Evolutionary conservation across 1,140 invertebrate species (phyloP).

Genomic region (Marisa cornuarietis): DNA sequence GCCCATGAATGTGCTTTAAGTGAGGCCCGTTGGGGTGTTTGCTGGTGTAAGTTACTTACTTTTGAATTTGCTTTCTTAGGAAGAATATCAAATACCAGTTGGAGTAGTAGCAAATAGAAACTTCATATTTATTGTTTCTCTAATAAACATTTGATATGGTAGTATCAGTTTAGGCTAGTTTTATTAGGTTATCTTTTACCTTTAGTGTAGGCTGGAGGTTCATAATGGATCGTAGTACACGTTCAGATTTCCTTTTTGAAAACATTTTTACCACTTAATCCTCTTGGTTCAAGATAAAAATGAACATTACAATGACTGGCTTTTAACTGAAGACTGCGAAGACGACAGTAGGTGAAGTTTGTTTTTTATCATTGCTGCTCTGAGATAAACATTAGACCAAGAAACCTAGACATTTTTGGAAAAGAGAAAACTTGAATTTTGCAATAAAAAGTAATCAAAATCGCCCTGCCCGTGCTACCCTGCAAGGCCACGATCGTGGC

Average conservation of each 20-base stretch:
- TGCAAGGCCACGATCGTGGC: no score
- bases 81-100: not conserved
- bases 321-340: no score
- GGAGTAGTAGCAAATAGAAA: not conserved
- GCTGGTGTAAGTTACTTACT: conserved; percentile 45
- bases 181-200: not conserved
- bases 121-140: not conserved
- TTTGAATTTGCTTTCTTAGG: not conserved
- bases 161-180: not conserved
- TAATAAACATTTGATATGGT: not conserved
- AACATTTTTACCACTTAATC: not conserved
- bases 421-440: no score
- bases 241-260: no score
- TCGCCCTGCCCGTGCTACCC: no score
- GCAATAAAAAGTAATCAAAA: no score
- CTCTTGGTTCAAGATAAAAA: no score
- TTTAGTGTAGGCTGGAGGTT: not conserved
- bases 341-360: no score
- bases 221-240: not conserved
- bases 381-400: no score
- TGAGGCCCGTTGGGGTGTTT: conserved; percentile 52
- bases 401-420: no score
- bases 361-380: no score
- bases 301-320: no score
- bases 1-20: conserved; percentile 34